Evolutionary conservation across 2,797 vertebrate genomes (phyloP), one percentile per base, ranked within the genome.

Genomic region (Galago senegalensis): DNA sequence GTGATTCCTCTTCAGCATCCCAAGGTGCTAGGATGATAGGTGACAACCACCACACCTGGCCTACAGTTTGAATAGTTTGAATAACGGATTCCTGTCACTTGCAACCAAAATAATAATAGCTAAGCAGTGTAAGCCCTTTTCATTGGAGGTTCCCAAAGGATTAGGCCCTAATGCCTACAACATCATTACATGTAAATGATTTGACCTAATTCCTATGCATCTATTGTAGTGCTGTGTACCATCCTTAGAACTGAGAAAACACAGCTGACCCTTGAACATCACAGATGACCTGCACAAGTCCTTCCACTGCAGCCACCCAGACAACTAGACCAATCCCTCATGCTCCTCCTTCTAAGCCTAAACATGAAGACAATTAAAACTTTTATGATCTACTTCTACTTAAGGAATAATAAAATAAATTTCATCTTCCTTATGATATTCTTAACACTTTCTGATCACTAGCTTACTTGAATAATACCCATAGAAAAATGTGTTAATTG

Each of bases 31-130:
- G 65, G 65, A 67, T 67, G n/a, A 67, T 17, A 67, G 31, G 65
- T 18, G 31, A n/a, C 31, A 67, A 31, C 65, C 65, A n/a, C 16
- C 16, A 67, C 7, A 17, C 31, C 65, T 67, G 31, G 31, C 65
- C 65, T 67, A 67, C 16, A n/a, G 18, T 49, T 56, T 80, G 37
- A 91, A 86, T 72, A n/a, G n/a, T 49, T 61, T 80, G 43, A 91
- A 86, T 72, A 86, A 86, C 12, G 40, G n/a, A 73, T 91, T 93
- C 67, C 87, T 95, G 83, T 56, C 23, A 61, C 53, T 86, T 43
- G n/a, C 10, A 88, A 91, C 3, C 17, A 91, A 79, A 90, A 80
- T 53, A 89, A 29, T 65, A 92, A 91, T 34, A 86, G 34, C 10
- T 87, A 89, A 69, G 17, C 29, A 67, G 29, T 72, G 73, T 11